These are phyloP conservation scores for Eilema caniola DNA, from an alignment of 2,888 invertebrate species.

Conservation along the genomic window DNA sequence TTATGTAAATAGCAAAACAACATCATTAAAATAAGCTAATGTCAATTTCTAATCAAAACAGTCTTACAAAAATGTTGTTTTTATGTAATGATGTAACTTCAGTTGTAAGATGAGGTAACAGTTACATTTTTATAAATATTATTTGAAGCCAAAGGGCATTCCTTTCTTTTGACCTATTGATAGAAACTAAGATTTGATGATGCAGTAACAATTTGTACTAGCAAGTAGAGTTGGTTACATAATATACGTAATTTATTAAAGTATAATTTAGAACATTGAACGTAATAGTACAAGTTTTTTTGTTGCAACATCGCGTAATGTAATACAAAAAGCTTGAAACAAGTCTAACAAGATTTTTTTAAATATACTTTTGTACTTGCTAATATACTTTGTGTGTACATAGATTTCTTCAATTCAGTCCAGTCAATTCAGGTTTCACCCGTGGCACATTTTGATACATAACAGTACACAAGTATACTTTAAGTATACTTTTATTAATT, in stretches of 20 bases:
- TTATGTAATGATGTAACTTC: background rate
- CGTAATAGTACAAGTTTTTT: background rate
- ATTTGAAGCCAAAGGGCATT: background rate
- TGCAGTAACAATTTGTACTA: background rate
- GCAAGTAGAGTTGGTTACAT: background rate
- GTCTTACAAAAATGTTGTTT: background rate
- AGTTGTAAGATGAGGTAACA: background rate
- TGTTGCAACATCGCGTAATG: background rate
- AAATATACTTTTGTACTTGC: too few relatives aligned
- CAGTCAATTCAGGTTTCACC: too few relatives aligned
- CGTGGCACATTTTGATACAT: too few relatives aligned
- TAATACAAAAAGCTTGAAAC: background rate
- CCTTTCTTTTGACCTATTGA: conserved; percentile 19
- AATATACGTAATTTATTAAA: background rate
- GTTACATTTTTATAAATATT: background rate
- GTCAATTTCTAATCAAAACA: background rate
- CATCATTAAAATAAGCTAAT: background rate
- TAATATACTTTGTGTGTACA: too few relatives aligned
- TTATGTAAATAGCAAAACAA: too few relatives aligned
- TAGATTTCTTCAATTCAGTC: too few relatives aligned
- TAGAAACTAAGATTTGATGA: conserved; percentile 8
- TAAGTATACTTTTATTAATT: too few relatives aligned
- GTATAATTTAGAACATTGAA: background rate
- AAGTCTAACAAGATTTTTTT: background rate
- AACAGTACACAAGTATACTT: too few relatives aligned